These are phyloP conservation scores for Calyptommatus sinebrachiatus DNA, from an alignment of 2,113 vertebrate genomes.

Conservation along the genomic window DNA sequence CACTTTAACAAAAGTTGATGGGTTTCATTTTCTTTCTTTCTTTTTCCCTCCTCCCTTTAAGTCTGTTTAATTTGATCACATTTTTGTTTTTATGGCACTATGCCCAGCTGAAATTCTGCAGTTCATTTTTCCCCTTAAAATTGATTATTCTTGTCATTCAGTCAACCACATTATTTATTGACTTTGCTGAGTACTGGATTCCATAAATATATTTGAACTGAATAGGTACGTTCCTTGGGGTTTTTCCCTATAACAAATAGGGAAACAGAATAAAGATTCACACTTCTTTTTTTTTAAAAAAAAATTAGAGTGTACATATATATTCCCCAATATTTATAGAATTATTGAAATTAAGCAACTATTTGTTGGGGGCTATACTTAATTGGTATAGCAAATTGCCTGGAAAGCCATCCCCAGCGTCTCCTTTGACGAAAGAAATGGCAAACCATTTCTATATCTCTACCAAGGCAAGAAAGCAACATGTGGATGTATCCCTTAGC, in stretches of 20 bases:
- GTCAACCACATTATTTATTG: neutral
- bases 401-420: too few relatives aligned
- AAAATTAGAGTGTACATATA: too few relatives aligned
- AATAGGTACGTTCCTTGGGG: neutral
- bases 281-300: too few relatives aligned
- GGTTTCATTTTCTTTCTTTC: neutral
- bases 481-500: too few relatives aligned
- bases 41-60: neutral
- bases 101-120: neutral
- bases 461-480: too few relatives aligned
- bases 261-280: neutral
- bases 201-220: neutral
- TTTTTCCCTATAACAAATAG: conserved; percentile 2
- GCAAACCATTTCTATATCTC: too few relatives aligned
- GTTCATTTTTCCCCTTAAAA: neutral
- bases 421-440: too few relatives aligned
- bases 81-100: conserved; percentile 28
- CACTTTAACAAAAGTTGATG: conserved; percentile 28
- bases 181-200: conserved; percentile 1
- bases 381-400: too few relatives aligned
- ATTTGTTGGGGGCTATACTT: too few relatives aligned
- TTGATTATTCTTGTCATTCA: conserved; percentile 2
- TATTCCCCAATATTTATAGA: too few relatives aligned
- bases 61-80: conserved; percentile 3
- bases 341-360: too few relatives aligned